Evolutionary conservation across 2,888 invertebrate genomes (phyloP).

Genomic region (Mystacides longicornis): DNA sequence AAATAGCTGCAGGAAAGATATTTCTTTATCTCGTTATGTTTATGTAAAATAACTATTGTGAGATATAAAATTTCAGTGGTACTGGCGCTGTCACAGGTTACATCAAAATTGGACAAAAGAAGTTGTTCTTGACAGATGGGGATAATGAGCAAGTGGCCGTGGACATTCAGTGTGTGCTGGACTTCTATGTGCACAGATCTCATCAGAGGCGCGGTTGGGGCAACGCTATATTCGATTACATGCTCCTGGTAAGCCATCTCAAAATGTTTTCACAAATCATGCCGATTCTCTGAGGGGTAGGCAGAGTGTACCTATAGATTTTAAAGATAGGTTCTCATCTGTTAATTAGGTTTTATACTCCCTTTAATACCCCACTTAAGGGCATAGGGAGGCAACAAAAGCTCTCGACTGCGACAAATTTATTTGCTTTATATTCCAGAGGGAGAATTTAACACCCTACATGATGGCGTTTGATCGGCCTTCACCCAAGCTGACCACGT

Average conservation of each 20-base stretch:
- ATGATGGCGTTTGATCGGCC: conserved; percentile 25
- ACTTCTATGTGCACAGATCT: conserved; percentile 20
- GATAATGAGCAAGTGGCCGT: conserved; percentile 20
- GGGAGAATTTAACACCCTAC: conserved; percentile 18
- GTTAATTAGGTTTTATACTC: no score
- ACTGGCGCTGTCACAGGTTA: conserved; percentile 21
- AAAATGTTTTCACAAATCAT: not conserved
- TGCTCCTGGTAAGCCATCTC: conserved; percentile 10
- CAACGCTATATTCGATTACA: conserved; percentile 20
- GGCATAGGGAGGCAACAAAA: no score
- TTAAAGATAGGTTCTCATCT: no score
- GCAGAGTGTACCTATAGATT: no score
- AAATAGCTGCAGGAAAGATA: no score
- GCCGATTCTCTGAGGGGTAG: no score
- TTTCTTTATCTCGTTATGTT: not conserved
- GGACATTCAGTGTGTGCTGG: conserved; percentile 22
- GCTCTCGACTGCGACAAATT: no score
- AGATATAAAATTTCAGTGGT: conserved; percentile 16
- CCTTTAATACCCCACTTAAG: no score
- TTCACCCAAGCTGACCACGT: conserved; percentile 22
- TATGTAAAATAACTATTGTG: no score
- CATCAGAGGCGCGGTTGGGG: conserved; percentile 25
- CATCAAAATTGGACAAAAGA: conserved; percentile 23
- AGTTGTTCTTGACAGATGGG: conserved; percentile 24
- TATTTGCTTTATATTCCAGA: no score